Conservation (phyloP, 2,113 vertebrate genomes). For the Atractosteus spatula region DNA sequence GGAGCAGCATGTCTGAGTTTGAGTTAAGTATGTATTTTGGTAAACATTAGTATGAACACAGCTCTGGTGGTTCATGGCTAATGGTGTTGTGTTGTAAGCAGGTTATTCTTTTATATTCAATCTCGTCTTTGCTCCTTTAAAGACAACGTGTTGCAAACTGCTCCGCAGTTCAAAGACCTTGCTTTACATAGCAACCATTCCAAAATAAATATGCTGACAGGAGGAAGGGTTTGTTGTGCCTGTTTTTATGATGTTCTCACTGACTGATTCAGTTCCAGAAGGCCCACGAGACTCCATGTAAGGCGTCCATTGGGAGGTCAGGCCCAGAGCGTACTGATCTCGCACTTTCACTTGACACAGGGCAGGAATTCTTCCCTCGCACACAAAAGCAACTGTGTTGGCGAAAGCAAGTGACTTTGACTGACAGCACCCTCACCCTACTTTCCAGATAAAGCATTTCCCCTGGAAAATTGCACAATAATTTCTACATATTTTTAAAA, state of each 20-base stretch:
- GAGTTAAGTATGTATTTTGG: too few species aligned
- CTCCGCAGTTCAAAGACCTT: background rate
- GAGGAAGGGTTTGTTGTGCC: background rate
- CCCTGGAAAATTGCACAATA: background rate
- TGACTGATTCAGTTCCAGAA: conserved; percentile 1
- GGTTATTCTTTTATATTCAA: background rate
- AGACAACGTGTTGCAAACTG: background rate
- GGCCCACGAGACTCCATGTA: background rate
- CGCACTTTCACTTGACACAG: background rate
- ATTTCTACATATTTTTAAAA: background rate
- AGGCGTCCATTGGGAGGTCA: background rate
- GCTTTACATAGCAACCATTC: background rate
- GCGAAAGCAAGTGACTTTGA: background rate
- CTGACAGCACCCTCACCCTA: background rate
- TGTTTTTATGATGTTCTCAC: background rate
- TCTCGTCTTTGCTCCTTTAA: conserved; percentile 12
- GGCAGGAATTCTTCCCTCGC: too few species aligned
- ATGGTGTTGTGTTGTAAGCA: too few species aligned
- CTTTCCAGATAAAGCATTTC: conserved; percentile 1
- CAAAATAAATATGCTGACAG: conserved; percentile 1
- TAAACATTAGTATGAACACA: background rate
- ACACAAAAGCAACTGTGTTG: background rate
- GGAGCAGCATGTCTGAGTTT: too few species aligned
- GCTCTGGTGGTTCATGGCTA: background rate
- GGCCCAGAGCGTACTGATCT: background rate